Conservation (phyloP, 1,140 invertebrate species). For the Heterodera carotae region DNA sequence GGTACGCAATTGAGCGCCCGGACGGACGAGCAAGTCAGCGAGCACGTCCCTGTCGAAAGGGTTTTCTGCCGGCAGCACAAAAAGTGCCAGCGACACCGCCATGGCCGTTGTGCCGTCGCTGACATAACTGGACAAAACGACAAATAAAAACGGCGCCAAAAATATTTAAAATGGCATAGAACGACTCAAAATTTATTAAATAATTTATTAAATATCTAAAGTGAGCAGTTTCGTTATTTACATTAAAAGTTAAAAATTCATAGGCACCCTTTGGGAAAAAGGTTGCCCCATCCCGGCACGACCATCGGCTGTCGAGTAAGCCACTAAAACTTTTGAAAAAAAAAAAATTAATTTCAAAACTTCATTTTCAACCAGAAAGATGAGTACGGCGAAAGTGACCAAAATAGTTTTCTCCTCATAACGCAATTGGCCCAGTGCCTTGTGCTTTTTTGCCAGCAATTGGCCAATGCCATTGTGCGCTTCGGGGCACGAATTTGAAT, state of each 20-base stretch:
- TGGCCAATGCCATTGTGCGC: conserved; percentile 36
- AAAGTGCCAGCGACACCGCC: conserved; percentile 47
- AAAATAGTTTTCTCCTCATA: conserved; percentile 78
- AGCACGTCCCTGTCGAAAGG: conserved; percentile 37
- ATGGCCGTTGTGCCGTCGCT: conserved; percentile 57
- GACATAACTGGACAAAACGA: conserved; percentile 35
- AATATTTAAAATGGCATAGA: background rate
- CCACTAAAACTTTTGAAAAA: conserved; percentile 69
- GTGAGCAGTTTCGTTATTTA: too few relatives aligned
- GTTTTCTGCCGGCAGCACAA: conserved; percentile 55
- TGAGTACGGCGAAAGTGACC: conserved; percentile 76
- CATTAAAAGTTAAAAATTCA: too few relatives aligned
- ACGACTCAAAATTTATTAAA: too few relatives aligned
- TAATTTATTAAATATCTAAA: too few relatives aligned
- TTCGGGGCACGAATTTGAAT: background rate
- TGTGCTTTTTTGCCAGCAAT: conserved; percentile 74
- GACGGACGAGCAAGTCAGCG: background rate
- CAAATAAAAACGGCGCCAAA: conserved; percentile 26
- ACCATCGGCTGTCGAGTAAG: conserved; percentile 84
- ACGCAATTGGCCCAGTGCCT: conserved; percentile 73
- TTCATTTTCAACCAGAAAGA: conserved; percentile 70
- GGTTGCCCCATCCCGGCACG: conserved; percentile 74
- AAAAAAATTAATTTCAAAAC: background rate
- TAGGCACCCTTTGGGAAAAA: conserved; percentile 64
- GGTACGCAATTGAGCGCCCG: conserved; percentile 31